Evolutionary conservation across 53 echinoderm and acorn worm species (phyloP).

Genomic region (Stichopus horrens): DNA sequence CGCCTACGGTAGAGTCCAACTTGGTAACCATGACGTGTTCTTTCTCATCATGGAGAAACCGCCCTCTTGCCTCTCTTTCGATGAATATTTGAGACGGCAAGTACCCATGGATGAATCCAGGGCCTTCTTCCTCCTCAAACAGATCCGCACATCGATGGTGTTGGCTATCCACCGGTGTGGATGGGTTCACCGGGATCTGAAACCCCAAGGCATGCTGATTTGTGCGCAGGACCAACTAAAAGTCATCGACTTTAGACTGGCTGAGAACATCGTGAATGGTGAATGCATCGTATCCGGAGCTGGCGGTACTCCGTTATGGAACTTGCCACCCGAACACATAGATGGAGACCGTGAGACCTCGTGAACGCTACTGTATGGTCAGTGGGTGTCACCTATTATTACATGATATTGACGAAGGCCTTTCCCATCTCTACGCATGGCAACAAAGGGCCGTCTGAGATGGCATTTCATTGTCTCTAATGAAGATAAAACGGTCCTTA

Average conservation of each 20-base stretch:
- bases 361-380: constrained; percentile 26
- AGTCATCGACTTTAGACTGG: background rate
- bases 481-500: background rate
- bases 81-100: background rate
- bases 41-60: constrained; percentile 21
- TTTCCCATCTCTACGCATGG: background rate
- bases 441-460: background rate
- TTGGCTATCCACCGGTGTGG: constrained; percentile 11
- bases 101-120: constrained; percentile 1
- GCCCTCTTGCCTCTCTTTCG: background rate
- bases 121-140: background rate
- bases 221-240: constrained; percentile 5
- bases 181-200: constrained; percentile 10
- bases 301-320: constrained; percentile 9
- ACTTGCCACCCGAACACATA: background rate
- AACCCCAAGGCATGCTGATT: background rate
- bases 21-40: constrained; percentile 1
- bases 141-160: constrained; percentile 17
- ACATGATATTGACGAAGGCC: constrained; percentile 1
- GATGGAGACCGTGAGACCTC: background rate
- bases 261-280: background rate
- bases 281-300: background rate
- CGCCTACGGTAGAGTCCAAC: background rate
- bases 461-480: background rate
- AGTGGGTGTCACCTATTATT: constrained; percentile 18